Evolutionary conservation across 2,888 invertebrate species (phyloP), one percentile per base, ranked within the genome.

Genomic region (Lobophora halterata): DNA sequence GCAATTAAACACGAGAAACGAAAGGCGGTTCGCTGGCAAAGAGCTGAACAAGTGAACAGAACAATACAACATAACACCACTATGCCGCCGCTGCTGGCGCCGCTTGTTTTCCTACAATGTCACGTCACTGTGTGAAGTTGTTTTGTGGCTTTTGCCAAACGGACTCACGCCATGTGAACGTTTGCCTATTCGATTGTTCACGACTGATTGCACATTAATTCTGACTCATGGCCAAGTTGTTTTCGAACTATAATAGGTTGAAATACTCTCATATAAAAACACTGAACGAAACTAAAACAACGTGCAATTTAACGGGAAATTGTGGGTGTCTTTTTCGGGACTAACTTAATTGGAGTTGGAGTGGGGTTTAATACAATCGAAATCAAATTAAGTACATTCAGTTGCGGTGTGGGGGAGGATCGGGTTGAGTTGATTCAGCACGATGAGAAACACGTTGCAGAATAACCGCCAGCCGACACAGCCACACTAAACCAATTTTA

Each of bases 361-460:
- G 74, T 68, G 71, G 71, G 76, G 74, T 76, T 79, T 75, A 81
- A 81, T 80, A 83, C 82, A 83, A 83, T 82, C 70, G 81, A 71
- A 81, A 83, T 83, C 79, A 74, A 85, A 86, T 85, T 82, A 81
- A 83, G 79, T 79, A 79, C 72, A 78, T 81, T 82, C 75, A 73
- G 79, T 77, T 80, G 82, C 76, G 80, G 79, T 57, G 52, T 55
- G 52, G 65, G 63, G n/a, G 72, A 64, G 71, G 64, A 63, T 58
- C 62, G 76, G 71, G 74, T 68, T 68, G 62, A 72, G 80, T 77
- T 76, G 83, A 85, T 73, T 85, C 85, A 83, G 83, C 83, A 69
- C 65, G 60, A 70, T 66, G 71, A 73, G 71, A 75, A 69, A 72
- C 73, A 67, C 54, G 54, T 49, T 53, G 41, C 52, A 26, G 34